Conservation (phyloP, 2,797 vertebrate species). For the Pantherophis vulpinus region DNA sequence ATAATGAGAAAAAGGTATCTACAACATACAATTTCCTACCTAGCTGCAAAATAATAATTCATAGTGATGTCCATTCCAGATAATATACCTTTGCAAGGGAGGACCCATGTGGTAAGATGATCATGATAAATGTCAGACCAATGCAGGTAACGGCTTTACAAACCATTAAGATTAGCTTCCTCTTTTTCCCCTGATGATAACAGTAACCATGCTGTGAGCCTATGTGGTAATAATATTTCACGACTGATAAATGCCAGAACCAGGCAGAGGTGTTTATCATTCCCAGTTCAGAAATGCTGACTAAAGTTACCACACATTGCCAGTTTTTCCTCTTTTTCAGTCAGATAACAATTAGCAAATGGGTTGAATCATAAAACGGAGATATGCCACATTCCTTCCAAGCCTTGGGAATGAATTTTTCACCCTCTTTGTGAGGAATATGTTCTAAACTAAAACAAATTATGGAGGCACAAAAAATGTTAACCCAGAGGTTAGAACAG, state of each 20-base stretch:
- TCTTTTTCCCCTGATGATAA: constrained; percentile 81
- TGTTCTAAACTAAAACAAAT: neutral
- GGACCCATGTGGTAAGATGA: constrained; percentile 87
- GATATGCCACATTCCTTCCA: constrained; percentile 44
- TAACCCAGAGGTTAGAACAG: neutral
- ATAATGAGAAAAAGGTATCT: constrained; percentile 92
- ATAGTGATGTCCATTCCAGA: constrained; percentile 94
- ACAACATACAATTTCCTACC: constrained; percentile 99
- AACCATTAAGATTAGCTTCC: constrained; percentile 91
- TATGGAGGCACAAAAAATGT: neutral
- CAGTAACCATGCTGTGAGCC: constrained; percentile 80
- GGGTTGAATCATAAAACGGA: constrained; percentile 47
- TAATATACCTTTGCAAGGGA: constrained; percentile 91
- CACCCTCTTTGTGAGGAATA: neutral
- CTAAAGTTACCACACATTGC: constrained; percentile 81
- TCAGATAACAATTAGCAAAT: constrained; percentile 61
- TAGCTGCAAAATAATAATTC: constrained; percentile 98
- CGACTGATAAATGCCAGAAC: constrained; percentile 81
- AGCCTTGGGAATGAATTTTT: constrained; percentile 3
- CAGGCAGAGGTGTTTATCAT: constrained; percentile 80
- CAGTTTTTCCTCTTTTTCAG: constrained; percentile 65
- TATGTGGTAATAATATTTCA: constrained; percentile 88
- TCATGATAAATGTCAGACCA: constrained; percentile 94
- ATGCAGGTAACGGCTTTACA: constrained; percentile 98
- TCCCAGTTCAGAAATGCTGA: constrained; percentile 79